Evolutionary conservation across 2,113 vertebrate species (phyloP).

Genomic region (Sakesphorus luctuosus): DNA sequence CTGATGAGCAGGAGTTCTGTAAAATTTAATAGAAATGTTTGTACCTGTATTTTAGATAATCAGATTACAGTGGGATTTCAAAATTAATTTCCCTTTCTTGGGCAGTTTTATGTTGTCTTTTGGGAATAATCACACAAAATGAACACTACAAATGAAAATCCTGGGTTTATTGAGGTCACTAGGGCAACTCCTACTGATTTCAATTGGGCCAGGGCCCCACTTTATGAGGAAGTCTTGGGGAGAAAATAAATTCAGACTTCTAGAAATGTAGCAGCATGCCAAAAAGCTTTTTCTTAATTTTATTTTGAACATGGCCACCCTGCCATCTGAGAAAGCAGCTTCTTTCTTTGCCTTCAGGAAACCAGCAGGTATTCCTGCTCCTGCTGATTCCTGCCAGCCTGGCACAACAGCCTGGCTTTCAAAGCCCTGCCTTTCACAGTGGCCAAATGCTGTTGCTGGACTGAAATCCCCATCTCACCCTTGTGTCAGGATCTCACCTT

Average conservation of each 20-base stretch:
- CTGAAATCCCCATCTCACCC: neutral
- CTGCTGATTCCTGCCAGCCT: neutral
- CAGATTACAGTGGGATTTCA: slow-evolving; percentile 40
- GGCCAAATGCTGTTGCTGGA: neutral
- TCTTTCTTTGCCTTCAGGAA: neutral
- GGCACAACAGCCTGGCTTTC: neutral
- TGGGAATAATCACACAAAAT: slow-evolving; percentile 14
- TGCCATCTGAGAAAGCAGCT: neutral
- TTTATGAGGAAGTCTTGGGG: neutral
- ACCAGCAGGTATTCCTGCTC: neutral
- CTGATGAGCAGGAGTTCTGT: neutral
- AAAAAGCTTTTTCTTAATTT: slow-evolving; percentile 13
- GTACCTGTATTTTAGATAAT: slow-evolving; percentile 28
- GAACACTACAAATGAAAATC: neutral
- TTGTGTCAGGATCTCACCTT: neutral
- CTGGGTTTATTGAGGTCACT: slow-evolving; percentile 1
- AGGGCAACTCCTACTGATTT: slow-evolving; percentile 1
- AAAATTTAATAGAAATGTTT: neutral
- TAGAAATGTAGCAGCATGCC: neutral
- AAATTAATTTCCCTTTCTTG: slow-evolving; percentile 43
- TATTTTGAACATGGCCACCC: neutral
- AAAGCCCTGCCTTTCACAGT: neutral
- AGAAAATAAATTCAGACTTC: neutral
- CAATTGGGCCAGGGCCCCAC: neutral
- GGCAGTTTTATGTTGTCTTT: neutral